These are phyloP conservation scores for Cuniculus paca DNA, from an alignment of 2,797 vertebrate species.

Conservation along the genomic window DNA sequence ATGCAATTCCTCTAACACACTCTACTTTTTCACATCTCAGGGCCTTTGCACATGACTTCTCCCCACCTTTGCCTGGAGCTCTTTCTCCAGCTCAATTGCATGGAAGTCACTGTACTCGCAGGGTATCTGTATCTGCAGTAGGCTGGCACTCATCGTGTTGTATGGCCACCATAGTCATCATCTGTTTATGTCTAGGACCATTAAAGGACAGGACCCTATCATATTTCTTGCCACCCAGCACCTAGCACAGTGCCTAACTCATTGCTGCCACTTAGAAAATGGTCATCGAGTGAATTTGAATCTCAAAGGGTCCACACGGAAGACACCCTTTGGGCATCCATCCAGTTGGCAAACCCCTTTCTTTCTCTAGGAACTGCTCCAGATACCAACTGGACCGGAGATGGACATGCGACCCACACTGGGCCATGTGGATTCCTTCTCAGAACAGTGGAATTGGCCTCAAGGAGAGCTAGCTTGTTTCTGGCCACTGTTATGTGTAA, in stretches of 20 bases:
- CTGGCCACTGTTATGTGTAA: not conserved
- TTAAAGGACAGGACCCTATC: not conserved
- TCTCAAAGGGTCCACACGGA: not conserved
- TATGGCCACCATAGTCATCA: not conserved
- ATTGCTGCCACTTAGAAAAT: not conserved
- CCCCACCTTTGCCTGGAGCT: not conserved
- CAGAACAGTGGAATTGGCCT: not conserved
- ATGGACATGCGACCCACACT: not conserved
- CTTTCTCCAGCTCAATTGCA: not conserved
- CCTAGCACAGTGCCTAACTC: not conserved
- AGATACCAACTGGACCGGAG: not conserved
- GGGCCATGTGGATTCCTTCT: not conserved
- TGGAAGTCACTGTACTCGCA: too few species aligned
- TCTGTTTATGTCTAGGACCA: not conserved
- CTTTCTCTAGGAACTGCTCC: not conserved
- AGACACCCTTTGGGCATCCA: not conserved
- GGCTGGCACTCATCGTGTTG: not conserved
- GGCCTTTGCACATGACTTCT: not conserved
- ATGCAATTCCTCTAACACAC: not conserved
- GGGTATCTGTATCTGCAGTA: not conserved
- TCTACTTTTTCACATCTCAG: not conserved
- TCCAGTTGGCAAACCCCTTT: not conserved
- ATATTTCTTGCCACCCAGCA: not conserved
- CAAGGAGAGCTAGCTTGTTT: conserved; percentile 24
- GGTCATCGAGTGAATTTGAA: not conserved